Base-by-base conservation (phyloP, 2,797 vertebrate species). In the Falco berigora region DNA sequence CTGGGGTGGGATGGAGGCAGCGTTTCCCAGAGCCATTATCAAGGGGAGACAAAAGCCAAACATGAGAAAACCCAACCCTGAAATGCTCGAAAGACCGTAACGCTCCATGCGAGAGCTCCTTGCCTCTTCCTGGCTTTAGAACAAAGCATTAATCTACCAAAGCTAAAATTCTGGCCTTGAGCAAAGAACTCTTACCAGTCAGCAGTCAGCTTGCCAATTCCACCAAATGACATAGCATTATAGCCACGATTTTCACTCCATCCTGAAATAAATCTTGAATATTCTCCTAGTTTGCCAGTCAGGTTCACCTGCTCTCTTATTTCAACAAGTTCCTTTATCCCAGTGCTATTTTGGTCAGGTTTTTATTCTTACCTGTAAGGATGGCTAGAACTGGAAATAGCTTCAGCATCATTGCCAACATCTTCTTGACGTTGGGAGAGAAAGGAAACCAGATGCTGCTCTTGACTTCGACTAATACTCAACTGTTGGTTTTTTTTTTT, bases 291-390 rank as follows among this genome's bases (percentile, higher is more conserved):
- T 53, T 36, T 86, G 14, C 59, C 25, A 28, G 46, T 50, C 86
- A 52, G 77, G 32, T 8, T 88, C 74, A 81, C 69, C 50, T 61
- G 50, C 75, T 63, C 19, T 68, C 64, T 28, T 14, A 34, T 28
- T 62, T 74, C 81, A 67, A 14, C 38, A 59, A 24, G n/a, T 67
- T 78, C 61, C 42, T 59, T 72, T 76, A 36, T 62, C 47, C 44
- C 69, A 55, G 25, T 9, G 7, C 63, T 73, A 16, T 76, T 68
- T 79, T 1, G 0, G 30, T 91, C 30, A 34, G 61, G 80, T 91
- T 88, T 21, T 82, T 34, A 64, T 93, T 92, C 97, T 98, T 97
- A 98, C 98, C 98, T 97, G 95, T 40, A 58, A 98, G 72, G 67
- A 95, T 49, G 28, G 81, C 94, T 59, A 98, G 77, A 92, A 97